Conservation (phyloP, 2,888 invertebrate species). For the Sthenelais limicola region DNA sequence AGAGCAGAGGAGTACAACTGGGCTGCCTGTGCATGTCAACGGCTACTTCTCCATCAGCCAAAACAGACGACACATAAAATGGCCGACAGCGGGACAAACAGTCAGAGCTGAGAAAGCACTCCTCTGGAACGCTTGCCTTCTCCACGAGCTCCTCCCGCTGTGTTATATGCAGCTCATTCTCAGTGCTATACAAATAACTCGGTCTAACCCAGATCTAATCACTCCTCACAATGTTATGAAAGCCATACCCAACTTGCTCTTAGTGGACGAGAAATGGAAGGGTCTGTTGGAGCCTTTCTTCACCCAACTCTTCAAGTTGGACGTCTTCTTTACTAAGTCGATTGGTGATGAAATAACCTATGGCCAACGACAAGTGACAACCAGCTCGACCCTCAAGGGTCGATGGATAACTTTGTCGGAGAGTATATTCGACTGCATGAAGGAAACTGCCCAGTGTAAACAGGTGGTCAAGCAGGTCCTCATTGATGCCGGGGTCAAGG, state of each 20-base stretch:
- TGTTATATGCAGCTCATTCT: slow-evolving; percentile 54
- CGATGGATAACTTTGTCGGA: slow-evolving; percentile 45
- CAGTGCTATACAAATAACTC: slow-evolving; percentile 44
- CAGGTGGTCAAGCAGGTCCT: slow-evolving; percentile 42
- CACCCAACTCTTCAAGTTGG: slow-evolving; percentile 40
- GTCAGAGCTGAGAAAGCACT: slow-evolving; percentile 56
- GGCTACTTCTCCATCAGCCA: slow-evolving; percentile 66
- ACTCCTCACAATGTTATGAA: slow-evolving; percentile 42
- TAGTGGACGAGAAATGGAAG: slow-evolving; percentile 52
- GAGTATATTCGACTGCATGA: slow-evolving; percentile 50
- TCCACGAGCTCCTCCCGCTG: slow-evolving; percentile 60
- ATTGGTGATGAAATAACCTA: no score
- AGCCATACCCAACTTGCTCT: slow-evolving; percentile 49
- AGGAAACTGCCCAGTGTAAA: slow-evolving; percentile 38
- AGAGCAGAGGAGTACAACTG: slow-evolving; percentile 57
- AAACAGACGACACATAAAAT: slow-evolving; percentile 65
- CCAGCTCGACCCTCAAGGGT: no score
- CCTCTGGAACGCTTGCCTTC: slow-evolving; percentile 63
- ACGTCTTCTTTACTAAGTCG: slow-evolving; percentile 43
- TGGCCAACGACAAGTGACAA: no score
- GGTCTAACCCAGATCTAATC: slow-evolving; percentile 10
- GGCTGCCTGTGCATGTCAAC: slow-evolving; percentile 67
- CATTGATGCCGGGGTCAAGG: slow-evolving; percentile 22
- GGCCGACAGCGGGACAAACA: slow-evolving; percentile 60
- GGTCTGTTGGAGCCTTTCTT: slow-evolving; percentile 49